A percentile compares a stretch with the other conserved stretches of the same genome.
Evolutionary conservation across 2,888 invertebrate genomes (phyloP).

Genomic region (Osedax frankpressi): DNA sequence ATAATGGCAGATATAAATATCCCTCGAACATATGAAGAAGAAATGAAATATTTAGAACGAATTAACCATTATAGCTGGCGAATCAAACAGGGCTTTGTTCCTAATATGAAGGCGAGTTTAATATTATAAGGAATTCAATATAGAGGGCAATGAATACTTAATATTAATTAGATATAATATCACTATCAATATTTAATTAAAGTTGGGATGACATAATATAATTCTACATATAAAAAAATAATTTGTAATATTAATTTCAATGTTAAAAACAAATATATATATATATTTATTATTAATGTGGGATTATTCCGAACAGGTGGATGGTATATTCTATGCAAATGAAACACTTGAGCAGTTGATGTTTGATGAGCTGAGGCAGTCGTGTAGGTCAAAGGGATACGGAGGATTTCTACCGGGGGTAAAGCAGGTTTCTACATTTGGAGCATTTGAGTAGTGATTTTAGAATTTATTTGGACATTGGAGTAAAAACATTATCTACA

Average conservation of each 20-base stretch:
- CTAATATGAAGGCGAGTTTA: constrained; percentile 87
- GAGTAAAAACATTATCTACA: no score
- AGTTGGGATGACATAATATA: no score
- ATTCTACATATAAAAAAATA: not conserved
- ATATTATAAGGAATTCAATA: no score
- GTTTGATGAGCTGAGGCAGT: constrained; percentile 85
- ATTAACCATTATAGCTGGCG: constrained; percentile 71
- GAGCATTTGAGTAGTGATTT: no score
- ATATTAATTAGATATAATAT: no score
- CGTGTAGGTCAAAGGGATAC: constrained; percentile 69
- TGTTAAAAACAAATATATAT: not conserved
- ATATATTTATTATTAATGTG: not conserved
- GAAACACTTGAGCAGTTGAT: constrained; percentile 76
- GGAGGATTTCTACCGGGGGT: constrained; percentile 97
- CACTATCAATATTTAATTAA: no score
- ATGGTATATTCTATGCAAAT: constrained; percentile 94
- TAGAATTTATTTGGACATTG: no score
- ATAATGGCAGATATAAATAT: constrained; percentile 22
- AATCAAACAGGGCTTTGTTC: constrained; percentile 96
- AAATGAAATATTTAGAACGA: constrained; percentile 80
- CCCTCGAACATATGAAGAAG: constrained; percentile 65
- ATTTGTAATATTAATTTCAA: not conserved
- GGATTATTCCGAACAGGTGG: constrained; percentile 55
- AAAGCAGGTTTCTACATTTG: no score
- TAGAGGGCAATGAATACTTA: no score